phyloP scores from a whole-genome alignment of 2,113 vertebrate genomes.

The Scytalopus superciliaris region DNA sequence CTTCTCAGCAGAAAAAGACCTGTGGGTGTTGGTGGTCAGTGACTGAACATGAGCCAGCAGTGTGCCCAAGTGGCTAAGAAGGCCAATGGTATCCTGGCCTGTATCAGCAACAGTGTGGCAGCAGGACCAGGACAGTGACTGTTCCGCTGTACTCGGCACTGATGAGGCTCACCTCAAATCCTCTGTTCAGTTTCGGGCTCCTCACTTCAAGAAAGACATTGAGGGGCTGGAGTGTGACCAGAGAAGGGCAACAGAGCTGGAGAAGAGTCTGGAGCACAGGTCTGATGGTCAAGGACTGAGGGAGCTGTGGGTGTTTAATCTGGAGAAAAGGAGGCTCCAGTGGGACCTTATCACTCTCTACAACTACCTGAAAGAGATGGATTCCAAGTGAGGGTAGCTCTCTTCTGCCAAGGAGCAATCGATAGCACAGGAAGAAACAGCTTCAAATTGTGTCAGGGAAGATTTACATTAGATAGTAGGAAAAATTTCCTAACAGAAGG shows the following conservation, averaged over 20 bases:
- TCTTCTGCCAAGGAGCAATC: background rate
- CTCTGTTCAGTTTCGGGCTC: background rate
- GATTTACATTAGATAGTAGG: background rate
- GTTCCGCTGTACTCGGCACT: rapidly evolving
- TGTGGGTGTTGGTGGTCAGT: background rate
- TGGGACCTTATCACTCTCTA: background rate
- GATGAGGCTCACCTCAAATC: rapidly evolving
- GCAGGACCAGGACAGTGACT: rapidly evolving
- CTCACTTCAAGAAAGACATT: background rate
- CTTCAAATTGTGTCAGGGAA: background rate
- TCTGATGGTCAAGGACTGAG: rapidly evolving
- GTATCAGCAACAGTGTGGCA: background rate
- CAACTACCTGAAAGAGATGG: background rate
- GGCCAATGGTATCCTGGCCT: rapidly evolving
- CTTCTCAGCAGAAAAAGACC: background rate
- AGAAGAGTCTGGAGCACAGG: background rate
- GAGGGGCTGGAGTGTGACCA: background rate
- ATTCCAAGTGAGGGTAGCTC: too few relatives aligned
- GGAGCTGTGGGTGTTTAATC: background rate
- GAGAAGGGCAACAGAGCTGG: rapidly evolving
- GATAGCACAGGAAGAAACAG: background rate
- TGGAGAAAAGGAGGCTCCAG: background rate
- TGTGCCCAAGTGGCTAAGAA: background rate
- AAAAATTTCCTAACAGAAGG: background rate
- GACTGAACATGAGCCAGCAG: rapidly evolving